Evolutionary conservation across 2,797 vertebrate genomes (phyloP).

Genomic region (Pogoniulus pusillus): DNA sequence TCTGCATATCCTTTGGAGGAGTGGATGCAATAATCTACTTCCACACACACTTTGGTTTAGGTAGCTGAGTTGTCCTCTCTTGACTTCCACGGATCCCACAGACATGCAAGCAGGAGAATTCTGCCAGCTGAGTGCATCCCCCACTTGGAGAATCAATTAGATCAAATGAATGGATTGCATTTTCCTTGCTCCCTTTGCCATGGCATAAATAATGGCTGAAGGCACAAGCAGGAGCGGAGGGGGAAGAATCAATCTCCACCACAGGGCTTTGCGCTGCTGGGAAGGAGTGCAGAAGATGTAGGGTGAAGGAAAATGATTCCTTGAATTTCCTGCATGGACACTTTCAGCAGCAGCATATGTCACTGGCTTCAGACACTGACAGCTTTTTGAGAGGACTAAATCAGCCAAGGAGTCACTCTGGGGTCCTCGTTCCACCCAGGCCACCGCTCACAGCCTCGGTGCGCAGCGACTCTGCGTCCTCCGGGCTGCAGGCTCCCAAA

Average conservation of each 20-base stretch:
- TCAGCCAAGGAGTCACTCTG: neutral
- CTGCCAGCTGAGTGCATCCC: neutral
- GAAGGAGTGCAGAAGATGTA: neutral
- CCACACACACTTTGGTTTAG: fast-evolving
- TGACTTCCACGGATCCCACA: neutral
- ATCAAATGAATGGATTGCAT: neutral
- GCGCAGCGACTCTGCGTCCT: neutral
- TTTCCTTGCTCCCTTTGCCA: neutral
- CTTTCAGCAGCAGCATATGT: neutral
- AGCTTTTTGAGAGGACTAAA: neutral
- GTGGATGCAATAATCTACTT: neutral
- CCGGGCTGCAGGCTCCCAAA: neutral
- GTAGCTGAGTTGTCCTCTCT: fast-evolving
- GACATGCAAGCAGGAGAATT: fast-evolving
- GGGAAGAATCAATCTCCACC: neutral
- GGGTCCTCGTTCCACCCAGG: neutral
- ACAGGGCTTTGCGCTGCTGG: neutral
- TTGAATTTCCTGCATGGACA: neutral
- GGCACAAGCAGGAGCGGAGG: neutral
- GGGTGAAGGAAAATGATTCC: neutral
- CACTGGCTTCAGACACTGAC: neutral
- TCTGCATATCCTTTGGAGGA: neutral
- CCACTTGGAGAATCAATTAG: neutral
- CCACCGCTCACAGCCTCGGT: neutral
- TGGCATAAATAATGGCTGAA: neutral